phyloP scores from a whole-genome alignment of 1,140 invertebrate genomes.

The Campoletis sonorensis region DNA sequence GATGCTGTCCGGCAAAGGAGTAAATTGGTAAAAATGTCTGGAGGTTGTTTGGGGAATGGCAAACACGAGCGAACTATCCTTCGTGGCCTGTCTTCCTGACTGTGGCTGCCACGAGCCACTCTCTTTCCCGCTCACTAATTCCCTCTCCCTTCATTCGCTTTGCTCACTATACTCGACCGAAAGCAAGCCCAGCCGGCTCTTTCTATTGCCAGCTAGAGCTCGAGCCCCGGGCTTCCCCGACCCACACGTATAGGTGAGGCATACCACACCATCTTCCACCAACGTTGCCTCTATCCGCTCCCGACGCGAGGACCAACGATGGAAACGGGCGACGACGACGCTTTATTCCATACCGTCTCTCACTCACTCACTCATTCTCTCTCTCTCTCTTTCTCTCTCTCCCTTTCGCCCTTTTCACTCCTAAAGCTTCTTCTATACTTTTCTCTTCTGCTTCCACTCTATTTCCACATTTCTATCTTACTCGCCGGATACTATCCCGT shows the following conservation, averaged over 20 bases:
- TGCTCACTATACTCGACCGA: conserved; percentile 32
- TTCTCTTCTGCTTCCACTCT: conserved; percentile 33
- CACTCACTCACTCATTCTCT: neutral
- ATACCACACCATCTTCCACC: conserved; percentile 1
- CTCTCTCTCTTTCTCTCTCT: neutral
- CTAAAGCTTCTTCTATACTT: conserved; percentile 14
- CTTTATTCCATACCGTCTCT: conserved; percentile 26
- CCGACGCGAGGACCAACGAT: neutral
- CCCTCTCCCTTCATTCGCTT: conserved; percentile 45
- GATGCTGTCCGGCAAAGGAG: conserved; percentile 40
- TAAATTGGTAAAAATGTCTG: conserved; percentile 68
- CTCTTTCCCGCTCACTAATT: conserved; percentile 56
- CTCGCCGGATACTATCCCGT: conserved; percentile 25
- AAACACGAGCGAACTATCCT: conserved; percentile 58
- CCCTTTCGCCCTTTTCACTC: neutral
- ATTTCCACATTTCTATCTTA: conserved; percentile 45
- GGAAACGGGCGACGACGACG: conserved; percentile 18
- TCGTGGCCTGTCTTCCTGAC: conserved; percentile 43
- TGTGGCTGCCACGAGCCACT: conserved; percentile 49
- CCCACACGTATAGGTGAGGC: conserved; percentile 2
- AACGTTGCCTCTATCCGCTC: neutral
- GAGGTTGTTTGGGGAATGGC: conserved; percentile 59
- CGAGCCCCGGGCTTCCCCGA: conserved; percentile 39
- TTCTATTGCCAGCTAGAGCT: conserved; percentile 38
- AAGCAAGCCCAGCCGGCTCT: conserved; percentile 6